Evolutionary conservation across 2,888 invertebrate species (phyloP).

Genomic region (Cephus rjabovi): DNA sequence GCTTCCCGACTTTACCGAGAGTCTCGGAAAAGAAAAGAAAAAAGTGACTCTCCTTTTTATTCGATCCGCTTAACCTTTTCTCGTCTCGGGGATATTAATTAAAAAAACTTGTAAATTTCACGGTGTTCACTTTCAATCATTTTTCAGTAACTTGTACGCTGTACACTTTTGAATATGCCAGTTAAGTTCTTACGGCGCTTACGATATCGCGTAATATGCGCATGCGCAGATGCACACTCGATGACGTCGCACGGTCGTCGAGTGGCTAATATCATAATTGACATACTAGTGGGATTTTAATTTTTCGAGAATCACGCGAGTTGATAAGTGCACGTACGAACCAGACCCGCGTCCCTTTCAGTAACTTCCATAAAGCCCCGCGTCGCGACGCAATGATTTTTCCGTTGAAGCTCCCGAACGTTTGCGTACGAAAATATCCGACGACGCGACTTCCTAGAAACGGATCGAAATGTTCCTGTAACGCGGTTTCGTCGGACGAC

Average conservation of each 20-base stretch:
- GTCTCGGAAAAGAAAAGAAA: neutral
- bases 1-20: neutral
- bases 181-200: neutral
- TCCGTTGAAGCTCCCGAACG: neutral
- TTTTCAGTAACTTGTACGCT: neutral
- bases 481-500: neutral
- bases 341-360: neutral
- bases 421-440: neutral
- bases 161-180: neutral
- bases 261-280: neutral
- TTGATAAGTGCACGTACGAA: neutral
- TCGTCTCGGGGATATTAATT: neutral
- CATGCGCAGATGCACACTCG: neutral
- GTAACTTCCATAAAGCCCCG: neutral
- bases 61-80: neutral
- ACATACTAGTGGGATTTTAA: neutral
- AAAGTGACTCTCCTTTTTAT: neutral
- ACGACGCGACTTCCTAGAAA: neutral
- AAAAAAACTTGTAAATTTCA: too few species aligned
- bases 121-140: too few species aligned
- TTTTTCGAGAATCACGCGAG: neutral
- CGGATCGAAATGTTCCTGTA: neutral
- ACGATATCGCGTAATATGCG: neutral
- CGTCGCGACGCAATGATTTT: neutral
- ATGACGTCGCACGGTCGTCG: neutral